Conservation (phyloP, 2,888 invertebrate genomes). For the Drosophila lutescens region DNA sequence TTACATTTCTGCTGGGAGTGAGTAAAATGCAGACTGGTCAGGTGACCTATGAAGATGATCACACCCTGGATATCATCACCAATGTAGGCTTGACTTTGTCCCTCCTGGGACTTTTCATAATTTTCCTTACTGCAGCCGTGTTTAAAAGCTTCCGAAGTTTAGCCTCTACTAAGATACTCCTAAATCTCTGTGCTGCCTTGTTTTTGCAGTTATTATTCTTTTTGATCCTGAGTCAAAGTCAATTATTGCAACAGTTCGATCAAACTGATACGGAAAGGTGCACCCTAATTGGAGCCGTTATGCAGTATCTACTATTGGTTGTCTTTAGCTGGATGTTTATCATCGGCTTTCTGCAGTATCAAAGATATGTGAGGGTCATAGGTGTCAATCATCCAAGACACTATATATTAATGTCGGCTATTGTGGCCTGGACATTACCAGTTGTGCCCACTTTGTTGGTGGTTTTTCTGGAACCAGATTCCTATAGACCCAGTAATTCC, state of each 20-base stretch:
- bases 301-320: conserved; percentile 89
- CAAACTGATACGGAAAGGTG: conserved; percentile 82
- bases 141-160: conserved; percentile 87
- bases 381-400: conserved; percentile 86
- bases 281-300: conserved; percentile 86
- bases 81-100: conserved; percentile 87
- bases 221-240: conserved; percentile 72
- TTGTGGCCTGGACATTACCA: conserved; percentile 88
- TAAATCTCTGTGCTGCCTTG: conserved; percentile 88
- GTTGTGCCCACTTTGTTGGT: conserved; percentile 85
- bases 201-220: conserved; percentile 86
- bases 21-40: conserved; percentile 66
- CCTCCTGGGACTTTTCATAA: conserved; percentile 86
- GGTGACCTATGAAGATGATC: conserved; percentile 79
- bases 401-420: conserved; percentile 87
- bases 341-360: conserved; percentile 88
- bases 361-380: conserved; percentile 88
- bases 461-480: conserved; percentile 84
- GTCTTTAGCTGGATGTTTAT: conserved; percentile 91
- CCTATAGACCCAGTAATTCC: conserved; percentile 83
- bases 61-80: conserved; percentile 86
- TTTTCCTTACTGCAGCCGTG: conserved; percentile 86
- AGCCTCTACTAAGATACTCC: conserved; percentile 87
- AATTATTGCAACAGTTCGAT: conserved; percentile 51
- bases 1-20: conserved; percentile 85